Evolutionary conservation across 2,797 vertebrate genomes (phyloP).

Genomic region (Acanthopagrus latus): DNA sequence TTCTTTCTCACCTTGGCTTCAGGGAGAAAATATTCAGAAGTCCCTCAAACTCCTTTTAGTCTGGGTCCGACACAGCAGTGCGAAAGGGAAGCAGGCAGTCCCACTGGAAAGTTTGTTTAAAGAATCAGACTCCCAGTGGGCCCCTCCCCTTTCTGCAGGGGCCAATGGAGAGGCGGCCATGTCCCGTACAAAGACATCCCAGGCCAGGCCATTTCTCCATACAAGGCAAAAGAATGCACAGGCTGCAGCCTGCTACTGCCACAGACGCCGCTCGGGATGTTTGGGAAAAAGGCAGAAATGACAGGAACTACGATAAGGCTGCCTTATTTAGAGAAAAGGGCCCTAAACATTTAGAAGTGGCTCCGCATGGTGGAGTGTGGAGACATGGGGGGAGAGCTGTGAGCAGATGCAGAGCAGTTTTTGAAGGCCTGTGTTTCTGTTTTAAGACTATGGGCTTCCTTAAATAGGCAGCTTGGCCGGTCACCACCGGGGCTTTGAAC

Average conservation of each 20-base stretch:
- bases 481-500: constrained; percentile 23
- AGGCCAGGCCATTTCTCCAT: constrained; percentile 87
- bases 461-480: constrained; percentile 76
- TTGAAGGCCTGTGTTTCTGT: constrained; percentile 45
- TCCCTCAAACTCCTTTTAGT: constrained; percentile 73
- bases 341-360: constrained; percentile 66
- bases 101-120: constrained; percentile 86
- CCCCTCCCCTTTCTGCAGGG: constrained; percentile 70
- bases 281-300: constrained; percentile 83
- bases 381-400: constrained; percentile 53
- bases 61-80: constrained; percentile 70
- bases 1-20: constrained; percentile 82
- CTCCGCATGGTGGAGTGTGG: constrained; percentile 51
- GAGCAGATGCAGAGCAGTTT: constrained; percentile 69
- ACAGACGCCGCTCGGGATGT: constrained; percentile 77
- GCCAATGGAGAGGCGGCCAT: constrained; percentile 77
- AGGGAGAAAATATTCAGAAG: constrained; percentile 69
- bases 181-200: constrained; percentile 80
- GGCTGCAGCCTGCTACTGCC: constrained; percentile 68
- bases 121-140: constrained; percentile 72
- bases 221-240: constrained; percentile 91
- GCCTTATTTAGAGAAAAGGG: constrained; percentile 88
- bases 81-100: constrained; percentile 77
- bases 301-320: constrained; percentile 88
- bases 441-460: constrained; percentile 62